phyloP scores from a whole-genome alignment of 2,113 vertebrate genomes.

The Bubo bubo region DNA sequence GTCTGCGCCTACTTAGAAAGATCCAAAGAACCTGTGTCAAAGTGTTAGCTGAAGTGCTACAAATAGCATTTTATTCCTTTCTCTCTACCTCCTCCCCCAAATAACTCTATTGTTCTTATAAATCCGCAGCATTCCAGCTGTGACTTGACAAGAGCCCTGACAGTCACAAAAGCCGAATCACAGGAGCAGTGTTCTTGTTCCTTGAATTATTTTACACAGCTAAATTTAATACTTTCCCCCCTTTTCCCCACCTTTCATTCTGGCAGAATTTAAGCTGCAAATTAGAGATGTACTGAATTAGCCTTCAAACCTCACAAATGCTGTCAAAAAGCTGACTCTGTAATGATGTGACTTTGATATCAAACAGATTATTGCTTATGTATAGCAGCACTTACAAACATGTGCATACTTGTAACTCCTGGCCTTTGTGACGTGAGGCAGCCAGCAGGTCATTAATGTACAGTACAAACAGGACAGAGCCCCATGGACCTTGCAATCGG shows the following conservation, averaged over 20 bases:
- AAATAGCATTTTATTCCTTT: slow-evolving; percentile 32
- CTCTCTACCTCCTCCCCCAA: not conserved
- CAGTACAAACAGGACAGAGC: not conserved
- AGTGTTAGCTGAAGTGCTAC: slow-evolving; percentile 32
- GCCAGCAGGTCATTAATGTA: slow-evolving; percentile 56
- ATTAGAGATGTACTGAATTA: slow-evolving; percentile 55
- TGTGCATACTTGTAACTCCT: not conserved
- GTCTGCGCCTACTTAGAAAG: not conserved
- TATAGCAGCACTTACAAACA: slow-evolving; percentile 11
- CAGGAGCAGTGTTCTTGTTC: not conserved
- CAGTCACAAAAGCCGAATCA: slow-evolving; percentile 21
- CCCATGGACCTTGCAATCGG: not conserved
- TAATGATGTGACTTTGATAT: slow-evolving; percentile 62
- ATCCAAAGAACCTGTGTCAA: not conserved
- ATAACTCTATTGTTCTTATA: slow-evolving; percentile 52
- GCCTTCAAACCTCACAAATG: slow-evolving; percentile 37
- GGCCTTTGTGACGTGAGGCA: slow-evolving; percentile 26
- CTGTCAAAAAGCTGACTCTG: slow-evolving; percentile 21
- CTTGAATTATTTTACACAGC: slow-evolving; percentile 11
- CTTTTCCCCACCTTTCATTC: not conserved
- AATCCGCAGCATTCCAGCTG: slow-evolving; percentile 11
- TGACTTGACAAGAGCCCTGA: slow-evolving; percentile 22
- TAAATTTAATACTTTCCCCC: slow-evolving; percentile 8
- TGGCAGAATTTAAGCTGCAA: slow-evolving; percentile 55
- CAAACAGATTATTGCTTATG: slow-evolving; percentile 33